These are phyloP conservation scores for Apostichopus leukothele DNA, from an alignment of 53 echinoderm and acorn worm genomes.

Conservation along the genomic window DNA sequence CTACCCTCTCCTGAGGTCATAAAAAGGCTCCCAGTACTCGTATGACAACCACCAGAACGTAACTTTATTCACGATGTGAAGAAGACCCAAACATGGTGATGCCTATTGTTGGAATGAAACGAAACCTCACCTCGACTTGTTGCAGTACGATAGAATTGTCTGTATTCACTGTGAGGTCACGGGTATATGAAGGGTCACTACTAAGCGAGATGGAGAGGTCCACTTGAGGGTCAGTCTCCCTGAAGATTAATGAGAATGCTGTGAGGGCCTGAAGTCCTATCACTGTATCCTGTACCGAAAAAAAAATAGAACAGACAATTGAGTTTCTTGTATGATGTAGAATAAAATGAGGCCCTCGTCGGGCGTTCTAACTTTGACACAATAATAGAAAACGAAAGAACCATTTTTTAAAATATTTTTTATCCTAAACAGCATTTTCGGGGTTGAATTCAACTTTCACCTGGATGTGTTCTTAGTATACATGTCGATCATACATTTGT, in stretches of 20 bases:
- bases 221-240: constrained; percentile 39
- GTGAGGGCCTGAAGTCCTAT: constrained; percentile 76
- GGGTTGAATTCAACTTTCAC: too few relatives aligned
- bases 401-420: too few relatives aligned
- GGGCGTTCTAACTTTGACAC: not conserved
- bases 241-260: constrained; percentile 50
- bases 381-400: not conserved
- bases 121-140: constrained; percentile 63
- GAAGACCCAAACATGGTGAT: too few relatives aligned
- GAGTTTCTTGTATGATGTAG: not conserved
- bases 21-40: too few relatives aligned
- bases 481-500: too few relatives aligned
- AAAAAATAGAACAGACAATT: not conserved
- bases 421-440: too few relatives aligned
- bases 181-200: constrained; percentile 37
- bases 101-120: too few relatives aligned
- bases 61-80: too few relatives aligned
- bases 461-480: too few relatives aligned
- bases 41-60: too few relatives aligned
- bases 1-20: too few relatives aligned
- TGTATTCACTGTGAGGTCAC: constrained; percentile 30
- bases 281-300: constrained; percentile 67
- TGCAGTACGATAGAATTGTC: constrained; percentile 69
- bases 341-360: too few relatives aligned
- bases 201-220: constrained; percentile 54